phyloP scores from a whole-genome alignment of 2,113 vertebrate species.

The Nasalis larvatus region DNA sequence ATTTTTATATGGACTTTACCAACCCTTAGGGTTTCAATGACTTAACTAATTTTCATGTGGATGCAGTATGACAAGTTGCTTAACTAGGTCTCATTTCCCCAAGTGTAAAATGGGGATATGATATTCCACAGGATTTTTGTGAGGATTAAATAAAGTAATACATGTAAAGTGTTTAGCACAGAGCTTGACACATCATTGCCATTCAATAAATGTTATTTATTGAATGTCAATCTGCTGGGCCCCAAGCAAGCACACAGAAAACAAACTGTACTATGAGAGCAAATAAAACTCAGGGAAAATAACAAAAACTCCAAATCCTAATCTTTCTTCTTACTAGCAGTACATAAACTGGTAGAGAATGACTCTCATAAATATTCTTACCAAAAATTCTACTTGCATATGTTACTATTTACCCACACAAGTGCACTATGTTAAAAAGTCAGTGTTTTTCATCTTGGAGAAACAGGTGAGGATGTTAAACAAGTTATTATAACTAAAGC shows the following conservation, averaged over 20 bases:
- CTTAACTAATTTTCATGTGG: conserved; percentile 18
- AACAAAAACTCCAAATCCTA: conserved; percentile 1
- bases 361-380: neutral
- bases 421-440: neutral
- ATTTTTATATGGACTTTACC: neutral
- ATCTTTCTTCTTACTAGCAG: neutral
- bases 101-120: neutral
- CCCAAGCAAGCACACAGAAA: conserved; percentile 53
- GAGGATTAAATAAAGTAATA: neutral
- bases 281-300: conserved; percentile 41
- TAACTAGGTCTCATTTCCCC: conserved; percentile 10
- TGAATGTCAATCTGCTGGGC: conserved; percentile 12
- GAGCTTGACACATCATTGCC: neutral
- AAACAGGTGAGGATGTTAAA: neutral
- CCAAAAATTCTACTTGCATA: neutral
- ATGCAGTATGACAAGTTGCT: neutral
- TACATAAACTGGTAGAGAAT: neutral
- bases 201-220: conserved; percentile 21
- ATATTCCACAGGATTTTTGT: neutral
- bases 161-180: neutral
- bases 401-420: neutral
- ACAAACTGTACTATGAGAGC: neutral
- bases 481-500: neutral
- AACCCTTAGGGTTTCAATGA: neutral
- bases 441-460: conserved; percentile 18